Percentiles rank a stretch among this genome's conserved stretches.
These are phyloP conservation scores for Marisa cornuarietis DNA, from an alignment of 1,140 invertebrate species.

Conservation along the genomic window DNA sequence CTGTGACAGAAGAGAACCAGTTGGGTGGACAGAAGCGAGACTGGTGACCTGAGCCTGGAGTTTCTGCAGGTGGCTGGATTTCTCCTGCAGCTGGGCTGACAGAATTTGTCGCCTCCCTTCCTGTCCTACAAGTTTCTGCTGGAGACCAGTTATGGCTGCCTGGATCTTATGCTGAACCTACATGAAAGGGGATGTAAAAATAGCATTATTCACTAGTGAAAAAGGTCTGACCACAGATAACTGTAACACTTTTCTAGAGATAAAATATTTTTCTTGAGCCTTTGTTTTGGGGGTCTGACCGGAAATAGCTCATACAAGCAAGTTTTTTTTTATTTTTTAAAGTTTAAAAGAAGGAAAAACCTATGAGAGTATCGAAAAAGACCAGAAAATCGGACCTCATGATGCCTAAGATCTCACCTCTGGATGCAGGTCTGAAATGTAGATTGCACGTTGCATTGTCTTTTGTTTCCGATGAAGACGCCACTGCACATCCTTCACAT, in stretches of 20 bases:
- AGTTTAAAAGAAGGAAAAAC: no score
- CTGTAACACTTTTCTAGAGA: no score
- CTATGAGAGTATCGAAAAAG: no score
- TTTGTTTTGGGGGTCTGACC: no score
- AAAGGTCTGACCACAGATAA: no score
- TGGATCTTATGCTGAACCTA: constrained; percentile 14
- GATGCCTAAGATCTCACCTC: background rate
- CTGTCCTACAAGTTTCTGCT: constrained; percentile 1
- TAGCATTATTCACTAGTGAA: no score
- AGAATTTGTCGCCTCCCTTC: constrained; percentile 2
- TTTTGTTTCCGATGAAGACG: constrained; percentile 14
- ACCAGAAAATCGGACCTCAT: no score
- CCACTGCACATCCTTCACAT: constrained; percentile 10
- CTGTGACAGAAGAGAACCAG: constrained; percentile 1
- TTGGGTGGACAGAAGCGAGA: background rate
- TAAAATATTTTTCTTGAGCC: no score
- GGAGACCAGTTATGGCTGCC: background rate
- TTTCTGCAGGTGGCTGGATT: background rate
- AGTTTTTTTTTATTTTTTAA: no score
- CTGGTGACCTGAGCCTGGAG: background rate
- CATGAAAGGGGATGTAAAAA: background rate
- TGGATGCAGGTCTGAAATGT: background rate
- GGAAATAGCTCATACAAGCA: no score
- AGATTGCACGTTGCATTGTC: constrained; percentile 1
- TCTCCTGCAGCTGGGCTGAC: constrained; percentile 3